Percentiles rank a stretch among this genome's conserved stretches.
These are phyloP conservation scores for Platalea minor DNA, from an alignment of 2,797 vertebrate genomes.

Conservation along the genomic window DNA sequence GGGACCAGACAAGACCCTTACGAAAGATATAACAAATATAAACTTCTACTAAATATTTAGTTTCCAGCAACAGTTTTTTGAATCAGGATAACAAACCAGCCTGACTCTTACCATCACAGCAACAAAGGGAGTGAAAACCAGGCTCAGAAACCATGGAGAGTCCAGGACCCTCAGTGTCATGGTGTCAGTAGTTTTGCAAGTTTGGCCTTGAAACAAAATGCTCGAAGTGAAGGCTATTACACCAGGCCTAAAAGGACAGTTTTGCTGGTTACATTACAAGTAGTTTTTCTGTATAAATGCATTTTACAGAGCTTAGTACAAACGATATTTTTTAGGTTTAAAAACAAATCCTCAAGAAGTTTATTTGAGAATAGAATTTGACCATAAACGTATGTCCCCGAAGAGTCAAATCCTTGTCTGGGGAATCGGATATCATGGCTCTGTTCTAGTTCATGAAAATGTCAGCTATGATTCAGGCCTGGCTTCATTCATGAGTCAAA, in stretches of 20 bases:
- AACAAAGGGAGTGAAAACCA: background rate
- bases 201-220: background rate
- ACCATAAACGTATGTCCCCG: background rate
- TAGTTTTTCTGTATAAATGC: background rate
- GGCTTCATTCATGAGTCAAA: background rate
- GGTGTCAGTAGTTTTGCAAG: background rate
- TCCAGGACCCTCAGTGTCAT: background rate
- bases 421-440: background rate
- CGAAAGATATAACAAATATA: fast-evolving
- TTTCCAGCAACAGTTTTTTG: background rate
- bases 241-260: background rate
- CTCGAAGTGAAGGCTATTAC: background rate
- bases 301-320: background rate
- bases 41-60: background rate
- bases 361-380: background rate
- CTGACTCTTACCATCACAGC: background rate
- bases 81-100: background rate
- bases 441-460: background rate
- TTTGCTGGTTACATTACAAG: background rate
- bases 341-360: background rate
- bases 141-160: background rate
- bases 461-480: background rate
- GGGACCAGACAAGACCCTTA: background rate
- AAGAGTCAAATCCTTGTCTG: background rate
- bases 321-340: background rate